Conservation (phyloP, 30 jellyfish, hydroid and myxozoan species). For the Morbakka virulenta region DNA sequence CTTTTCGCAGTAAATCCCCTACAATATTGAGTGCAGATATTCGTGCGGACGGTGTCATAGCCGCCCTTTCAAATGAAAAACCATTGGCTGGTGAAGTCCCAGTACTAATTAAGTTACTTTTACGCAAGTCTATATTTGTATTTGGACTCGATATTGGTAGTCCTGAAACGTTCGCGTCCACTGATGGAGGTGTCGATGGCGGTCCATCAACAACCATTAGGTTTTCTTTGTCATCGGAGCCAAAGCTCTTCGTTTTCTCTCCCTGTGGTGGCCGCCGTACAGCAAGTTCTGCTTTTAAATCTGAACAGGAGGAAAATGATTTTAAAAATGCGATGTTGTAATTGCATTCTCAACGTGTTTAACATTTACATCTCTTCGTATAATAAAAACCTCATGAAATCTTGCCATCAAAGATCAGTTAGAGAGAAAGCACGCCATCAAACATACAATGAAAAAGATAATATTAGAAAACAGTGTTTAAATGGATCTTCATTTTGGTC, state of each 20-base stretch:
- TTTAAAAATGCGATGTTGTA: too few species aligned
- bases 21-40: slow-evolving; percentile 94
- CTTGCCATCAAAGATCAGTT: not conserved
- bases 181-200: not conserved
- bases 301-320: slow-evolving; percentile 43
- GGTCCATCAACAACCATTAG: not conserved
- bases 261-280: slow-evolving; percentile 8
- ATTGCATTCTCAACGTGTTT: too few species aligned
- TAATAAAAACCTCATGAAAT: not conserved
- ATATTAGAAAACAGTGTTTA: too few species aligned
- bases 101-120: not conserved
- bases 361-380: too few species aligned
- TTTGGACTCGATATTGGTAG: not conserved
- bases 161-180: not conserved
- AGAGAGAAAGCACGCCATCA: too few species aligned
- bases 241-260: not conserved
- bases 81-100: slow-evolving; percentile 17
- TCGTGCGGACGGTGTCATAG: slow-evolving; percentile 96
- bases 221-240: not conserved
- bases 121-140: not conserved
- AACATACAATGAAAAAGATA: too few species aligned
- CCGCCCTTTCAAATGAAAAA: slow-evolving; percentile 29
- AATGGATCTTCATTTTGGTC: too few species aligned
- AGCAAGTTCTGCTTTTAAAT: slow-evolving; percentile 87
- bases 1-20: slow-evolving; percentile 92